Percentiles rank a stretch among this genome's conserved stretches.
Conservation (phyloP, 2,888 invertebrate species). For the Orgyia antiqua region DNA sequence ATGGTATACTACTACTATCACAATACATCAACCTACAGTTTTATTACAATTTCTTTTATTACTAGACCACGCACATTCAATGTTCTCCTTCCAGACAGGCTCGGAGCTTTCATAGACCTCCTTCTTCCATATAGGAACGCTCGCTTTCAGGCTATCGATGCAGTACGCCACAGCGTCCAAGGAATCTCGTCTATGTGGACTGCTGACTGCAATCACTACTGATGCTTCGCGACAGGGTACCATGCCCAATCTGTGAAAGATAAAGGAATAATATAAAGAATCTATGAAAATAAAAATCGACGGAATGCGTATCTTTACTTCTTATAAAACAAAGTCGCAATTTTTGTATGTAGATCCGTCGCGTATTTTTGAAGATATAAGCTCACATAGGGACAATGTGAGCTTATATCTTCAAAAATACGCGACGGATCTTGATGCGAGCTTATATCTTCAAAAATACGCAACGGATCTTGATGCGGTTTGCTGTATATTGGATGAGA, state of each 20-base stretch:
- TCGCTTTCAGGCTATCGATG: slow-evolving; percentile 90
- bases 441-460: no score
- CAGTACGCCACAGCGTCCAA: slow-evolving; percentile 89
- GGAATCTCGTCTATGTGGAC: slow-evolving; percentile 90
- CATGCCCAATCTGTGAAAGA: slow-evolving; percentile 80
- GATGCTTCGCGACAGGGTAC: slow-evolving; percentile 93
- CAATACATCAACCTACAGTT: slow-evolving; percentile 25
- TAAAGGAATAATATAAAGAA: no score
- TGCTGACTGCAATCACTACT: slow-evolving; percentile 92
- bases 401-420: no score
- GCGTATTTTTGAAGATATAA: no score
- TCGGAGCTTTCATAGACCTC: slow-evolving; percentile 86
- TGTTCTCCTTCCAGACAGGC: slow-evolving; percentile 88
- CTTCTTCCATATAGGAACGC: slow-evolving; percentile 98
- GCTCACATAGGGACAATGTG: no score
- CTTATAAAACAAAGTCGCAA: no score
- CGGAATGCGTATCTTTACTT: no score
- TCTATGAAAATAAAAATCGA: not conserved
- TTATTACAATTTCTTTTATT: slow-evolving; percentile 42
- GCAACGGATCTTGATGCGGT: no score
- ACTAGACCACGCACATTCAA: slow-evolving; percentile 88
- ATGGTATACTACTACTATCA: no score
- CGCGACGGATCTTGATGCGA: no score
- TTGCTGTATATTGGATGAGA: no score
- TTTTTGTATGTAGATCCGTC: no score